Evolutionary conservation across 1,140 invertebrate genomes (phyloP).

Genomic region (Bombus impatiens): DNA sequence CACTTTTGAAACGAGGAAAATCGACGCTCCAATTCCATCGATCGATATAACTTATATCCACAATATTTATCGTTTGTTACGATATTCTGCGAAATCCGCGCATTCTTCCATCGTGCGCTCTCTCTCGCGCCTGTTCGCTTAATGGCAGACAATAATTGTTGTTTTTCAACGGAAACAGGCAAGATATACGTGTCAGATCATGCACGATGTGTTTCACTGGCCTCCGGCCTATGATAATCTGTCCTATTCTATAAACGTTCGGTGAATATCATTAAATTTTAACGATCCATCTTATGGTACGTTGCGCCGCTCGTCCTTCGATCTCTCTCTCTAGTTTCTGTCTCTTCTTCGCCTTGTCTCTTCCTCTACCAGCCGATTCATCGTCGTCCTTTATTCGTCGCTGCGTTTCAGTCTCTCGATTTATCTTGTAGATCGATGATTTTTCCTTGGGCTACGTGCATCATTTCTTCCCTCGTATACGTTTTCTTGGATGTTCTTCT

Average conservation of each 20-base stretch:
- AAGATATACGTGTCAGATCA: slow-evolving; percentile 42
- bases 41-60: too few species aligned
- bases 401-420: not conserved
- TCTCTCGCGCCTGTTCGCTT: slow-evolving; percentile 17
- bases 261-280: slow-evolving; percentile 67
- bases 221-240: slow-evolving; percentile 62
- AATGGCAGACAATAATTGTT: slow-evolving; percentile 59
- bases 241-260: slow-evolving; percentile 62
- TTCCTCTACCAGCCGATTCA: slow-evolving; percentile 6
- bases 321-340: not conserved
- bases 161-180: slow-evolving; percentile 47
- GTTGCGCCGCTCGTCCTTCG: slow-evolving; percentile 50
- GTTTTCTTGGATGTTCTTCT: not conserved
- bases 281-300: slow-evolving; percentile 56
- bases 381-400: not conserved
- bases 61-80: not conserved
- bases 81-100: not conserved
- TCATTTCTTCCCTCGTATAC: not conserved
- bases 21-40: not conserved
- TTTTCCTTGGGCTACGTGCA: not conserved
- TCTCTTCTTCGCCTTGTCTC: not conserved
- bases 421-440: not conserved
- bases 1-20: not conserved
- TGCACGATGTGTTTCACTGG: slow-evolving; percentile 34
- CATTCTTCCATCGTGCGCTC: slow-evolving; percentile 28